Conservation (phyloP, 2,797 vertebrate genomes). For the Phrynocephalus forsythii region DNA sequence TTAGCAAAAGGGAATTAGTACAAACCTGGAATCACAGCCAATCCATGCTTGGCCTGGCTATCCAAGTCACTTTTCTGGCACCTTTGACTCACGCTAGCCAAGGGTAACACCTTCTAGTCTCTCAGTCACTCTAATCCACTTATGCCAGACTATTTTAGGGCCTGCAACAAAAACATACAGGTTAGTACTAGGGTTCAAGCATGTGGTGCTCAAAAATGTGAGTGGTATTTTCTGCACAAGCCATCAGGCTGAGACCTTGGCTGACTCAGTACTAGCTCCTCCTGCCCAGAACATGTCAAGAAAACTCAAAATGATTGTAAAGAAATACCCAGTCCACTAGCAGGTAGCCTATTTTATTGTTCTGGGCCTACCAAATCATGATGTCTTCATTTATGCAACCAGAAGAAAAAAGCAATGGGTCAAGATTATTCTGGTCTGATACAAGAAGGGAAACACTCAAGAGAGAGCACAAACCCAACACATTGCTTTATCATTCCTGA, state of each 20-base stretch:
- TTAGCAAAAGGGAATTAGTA: constrained; percentile 41
- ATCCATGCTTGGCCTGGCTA: constrained; percentile 72
- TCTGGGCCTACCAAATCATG: neutral
- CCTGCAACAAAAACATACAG: constrained; percentile 58
- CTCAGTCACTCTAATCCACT: constrained; percentile 60
- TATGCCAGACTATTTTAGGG: constrained; percentile 60
- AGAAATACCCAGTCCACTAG: neutral
- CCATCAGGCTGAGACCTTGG: neutral
- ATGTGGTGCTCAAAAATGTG: neutral
- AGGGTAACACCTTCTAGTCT: constrained; percentile 62
- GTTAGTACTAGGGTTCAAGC: constrained; percentile 16
- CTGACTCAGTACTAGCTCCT: constrained; percentile 28
- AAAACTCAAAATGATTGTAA: neutral
- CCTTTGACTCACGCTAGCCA: constrained; percentile 60
- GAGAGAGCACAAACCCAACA: neutral
- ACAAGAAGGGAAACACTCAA: neutral
- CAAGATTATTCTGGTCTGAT: constrained; percentile 17
- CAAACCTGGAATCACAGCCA: constrained; percentile 76
- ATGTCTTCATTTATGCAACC: constrained; percentile 6
- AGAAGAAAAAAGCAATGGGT: constrained; percentile 12
- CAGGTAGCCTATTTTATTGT: neutral
- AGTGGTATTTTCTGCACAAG: constrained; percentile 1
- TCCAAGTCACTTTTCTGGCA: constrained; percentile 62
- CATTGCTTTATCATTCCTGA: constrained; percentile 3
- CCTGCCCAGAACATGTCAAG: neutral